Conservation (phyloP, 2,113 vertebrate genomes). For the Pituophis catenifer region DNA sequence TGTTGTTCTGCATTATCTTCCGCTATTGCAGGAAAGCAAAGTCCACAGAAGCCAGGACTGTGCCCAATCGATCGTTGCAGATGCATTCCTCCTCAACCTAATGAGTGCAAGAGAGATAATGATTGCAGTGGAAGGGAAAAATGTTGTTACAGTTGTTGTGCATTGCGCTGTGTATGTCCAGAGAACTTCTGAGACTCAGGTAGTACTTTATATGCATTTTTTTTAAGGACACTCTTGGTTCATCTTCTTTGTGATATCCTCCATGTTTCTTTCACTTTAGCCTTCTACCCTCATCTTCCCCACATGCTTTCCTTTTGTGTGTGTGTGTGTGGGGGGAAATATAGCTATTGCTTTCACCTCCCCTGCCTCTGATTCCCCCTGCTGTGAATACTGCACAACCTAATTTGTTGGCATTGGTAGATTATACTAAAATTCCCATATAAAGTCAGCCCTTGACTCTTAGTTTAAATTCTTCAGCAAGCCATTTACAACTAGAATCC, state of each 20-base stretch:
- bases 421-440: not conserved
- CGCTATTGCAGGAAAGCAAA: not conserved
- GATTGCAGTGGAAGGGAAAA: not conserved
- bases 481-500: not conserved
- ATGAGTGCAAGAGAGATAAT: not conserved
- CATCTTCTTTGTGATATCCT: not conserved
- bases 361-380: not conserved
- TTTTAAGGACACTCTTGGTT: not conserved
- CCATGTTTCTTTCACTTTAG: not conserved
- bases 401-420: not conserved
- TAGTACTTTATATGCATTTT: not conserved
- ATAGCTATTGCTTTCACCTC: not conserved
- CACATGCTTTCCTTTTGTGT: not conserved
- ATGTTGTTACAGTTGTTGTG: not conserved
- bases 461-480: not conserved
- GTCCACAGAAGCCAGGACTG: not conserved
- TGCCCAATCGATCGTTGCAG: not conserved
- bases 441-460: not conserved
- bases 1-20: not conserved
- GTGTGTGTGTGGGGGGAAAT: not conserved
- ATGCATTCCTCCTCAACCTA: rapidly evolving
- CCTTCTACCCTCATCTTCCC: not conserved
- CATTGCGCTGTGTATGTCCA: too few relatives aligned
- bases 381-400: not conserved
- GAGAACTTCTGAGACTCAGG: not conserved